phyloP scores from a whole-genome alignment of 1,140 invertebrate genomes.

The Pseudomyrmex dendroicus region DNA sequence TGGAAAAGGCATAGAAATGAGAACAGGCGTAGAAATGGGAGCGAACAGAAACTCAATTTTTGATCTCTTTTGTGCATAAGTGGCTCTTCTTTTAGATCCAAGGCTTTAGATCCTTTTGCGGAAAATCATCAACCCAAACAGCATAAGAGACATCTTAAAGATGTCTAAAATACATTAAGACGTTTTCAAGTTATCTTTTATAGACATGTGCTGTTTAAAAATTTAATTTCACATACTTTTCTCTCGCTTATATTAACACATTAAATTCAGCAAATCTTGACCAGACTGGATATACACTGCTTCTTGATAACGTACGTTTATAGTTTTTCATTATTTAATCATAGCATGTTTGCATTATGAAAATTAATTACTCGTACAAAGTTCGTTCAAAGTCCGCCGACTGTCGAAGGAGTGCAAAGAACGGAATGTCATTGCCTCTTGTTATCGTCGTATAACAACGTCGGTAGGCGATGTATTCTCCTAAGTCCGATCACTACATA shows the following conservation, averaged over 20 bases:
- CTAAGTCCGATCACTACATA: conserved; percentile 63
- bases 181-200: too few species aligned
- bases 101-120: neutral
- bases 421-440: conserved; percentile 66
- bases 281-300: neutral
- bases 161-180: too few species aligned
- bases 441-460: conserved; percentile 69
- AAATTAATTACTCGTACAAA: conserved; percentile 3
- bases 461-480: conserved; percentile 74
- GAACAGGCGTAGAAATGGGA: too few species aligned
- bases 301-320: neutral
- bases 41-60: conserved; percentile 45
- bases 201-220: too few species aligned
- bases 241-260: neutral
- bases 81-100: conserved; percentile 19
- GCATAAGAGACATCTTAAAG: too few species aligned
- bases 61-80: conserved; percentile 25
- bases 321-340: neutral
- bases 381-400: neutral
- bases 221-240: neutral
- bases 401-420: neutral
- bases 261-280: neutral
- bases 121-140: neutral
- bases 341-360: neutral
- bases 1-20: neutral